Base-by-base conservation (phyloP, 2,888 invertebrate species). In the Steinernema carpocapsae region DNA sequence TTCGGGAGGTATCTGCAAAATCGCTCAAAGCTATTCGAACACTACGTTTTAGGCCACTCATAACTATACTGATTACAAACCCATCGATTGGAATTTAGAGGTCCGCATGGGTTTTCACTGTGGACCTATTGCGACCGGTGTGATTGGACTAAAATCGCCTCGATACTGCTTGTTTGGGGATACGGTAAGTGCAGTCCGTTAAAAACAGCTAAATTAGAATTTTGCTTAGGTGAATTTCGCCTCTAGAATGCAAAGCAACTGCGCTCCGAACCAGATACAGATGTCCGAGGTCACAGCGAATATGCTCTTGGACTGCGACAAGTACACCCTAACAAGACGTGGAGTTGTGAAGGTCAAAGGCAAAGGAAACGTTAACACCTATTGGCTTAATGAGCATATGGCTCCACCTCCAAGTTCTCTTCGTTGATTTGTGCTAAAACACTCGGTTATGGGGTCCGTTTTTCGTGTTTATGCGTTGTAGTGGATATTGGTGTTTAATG, bases 261-360 rank as follows among this genome's bases (percentile, higher is more conserved):
- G 85, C 51, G 82, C 85, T 19, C 86, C 85, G 7, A 84, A 86
- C 70, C 85, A 86, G 76, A 87, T 86, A 72, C 86, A 87, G 74
- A 71, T 82, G 76, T 78, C 78, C 56, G 76, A 82, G 70, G 75
- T 76, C 12, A 84, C 83, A 0, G 83, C 83, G 14, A 24, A 77
- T 19, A 74, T 73, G 26, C 73, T 84, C 70, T 82, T 82, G 81
- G 75, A 77, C 26, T 71, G 72, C 14, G 26, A 75, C 12, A 76
- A 78, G 6, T 84, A 81, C 72, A 72, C 78, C 17, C 72, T 86
- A 43, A 83, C 81, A 19, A 82, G 86, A 72, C 76, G 85, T 10
- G 86, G 86, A 56, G 84, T 86, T 32, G 85, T 86, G 4, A 79
- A 83, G 56, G 86, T 87, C 17, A 87, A 86, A 70, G 86, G 85